phyloP scores from a whole-genome alignment of 2,888 invertebrate species.

The Sinentomon sp. region DNA sequence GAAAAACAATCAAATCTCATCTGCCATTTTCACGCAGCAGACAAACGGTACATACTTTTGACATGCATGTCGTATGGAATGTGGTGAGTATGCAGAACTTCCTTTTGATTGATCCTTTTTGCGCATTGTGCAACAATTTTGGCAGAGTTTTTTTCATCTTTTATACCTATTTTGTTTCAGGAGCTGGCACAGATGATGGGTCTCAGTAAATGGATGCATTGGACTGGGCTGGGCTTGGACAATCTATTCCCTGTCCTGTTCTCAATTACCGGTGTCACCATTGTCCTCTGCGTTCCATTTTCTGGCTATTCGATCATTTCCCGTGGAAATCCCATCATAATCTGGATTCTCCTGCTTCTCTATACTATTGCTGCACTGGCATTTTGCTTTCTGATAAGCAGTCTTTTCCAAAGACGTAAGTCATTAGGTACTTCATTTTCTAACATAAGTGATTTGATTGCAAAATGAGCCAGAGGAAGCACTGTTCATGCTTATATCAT shows the following conservation, averaged over 20 bases:
- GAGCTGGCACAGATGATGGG: constrained; percentile 31
- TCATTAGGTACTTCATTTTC: too few species aligned
- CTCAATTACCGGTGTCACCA: constrained; percentile 21
- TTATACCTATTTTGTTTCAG: constrained; percentile 18
- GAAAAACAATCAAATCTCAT: too few species aligned
- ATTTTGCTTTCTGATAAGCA: constrained; percentile 22
- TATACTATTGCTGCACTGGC: constrained; percentile 21
- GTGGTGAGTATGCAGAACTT: too few species aligned
- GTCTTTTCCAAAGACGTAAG: constrained; percentile 24
- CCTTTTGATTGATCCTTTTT: too few species aligned
- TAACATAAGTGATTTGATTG: too few species aligned
- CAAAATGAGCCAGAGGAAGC: too few species aligned
- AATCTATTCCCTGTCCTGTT: constrained; percentile 21
- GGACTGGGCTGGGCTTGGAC: constrained; percentile 26
- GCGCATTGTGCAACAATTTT: too few species aligned
- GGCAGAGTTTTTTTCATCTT: too few species aligned
- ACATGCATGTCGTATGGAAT: too few species aligned
- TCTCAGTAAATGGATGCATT: constrained; percentile 25
- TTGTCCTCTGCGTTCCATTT: constrained; percentile 18
- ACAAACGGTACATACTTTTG: too few species aligned
- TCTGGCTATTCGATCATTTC: constrained; percentile 21
- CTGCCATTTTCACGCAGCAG: too few species aligned
- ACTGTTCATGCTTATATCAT: too few species aligned
- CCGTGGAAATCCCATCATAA: constrained; percentile 19
- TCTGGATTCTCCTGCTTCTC: constrained; percentile 22